Evolutionary conservation across 2,113 vertebrate species (phyloP), one percentile per base, ranked within the genome.

Genomic region (Odocoileus hemionus): DNA sequence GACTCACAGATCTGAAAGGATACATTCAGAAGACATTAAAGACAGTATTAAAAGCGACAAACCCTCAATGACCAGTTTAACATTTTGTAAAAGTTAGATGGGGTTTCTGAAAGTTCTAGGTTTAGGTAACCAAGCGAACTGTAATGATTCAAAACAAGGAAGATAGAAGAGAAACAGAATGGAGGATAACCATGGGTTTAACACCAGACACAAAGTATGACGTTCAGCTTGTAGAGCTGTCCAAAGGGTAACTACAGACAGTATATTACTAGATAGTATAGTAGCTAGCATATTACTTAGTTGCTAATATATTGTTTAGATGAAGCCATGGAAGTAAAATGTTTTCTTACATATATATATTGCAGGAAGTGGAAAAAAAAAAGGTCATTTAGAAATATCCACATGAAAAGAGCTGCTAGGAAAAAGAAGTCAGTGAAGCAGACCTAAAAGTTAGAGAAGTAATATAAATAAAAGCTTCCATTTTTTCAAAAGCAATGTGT

Each of bases 121-220:
- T 64, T 93, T 93, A 94, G 52, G 36, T 67, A 93, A 91, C 17
- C 25, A 97, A 94, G 50, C 43, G 4, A 17, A 91, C 21, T 36
- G 89, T 55, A 23, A 95, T 80, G 33, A 39, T 30, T 88, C 33
- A 84, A 91, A 17, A 61, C 39, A 91, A 52, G 25, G 33, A 86
- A 80, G 26, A 93, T 9, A 79, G 43, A 57, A 67, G 33, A 86
- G 21, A 94, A 84, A 95, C 58, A 88, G 91, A 91, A 89, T 57
- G 57, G 25, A 58, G 16, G 13, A 67, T 9, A 87, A 97, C 45
- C 70, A 60, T 52, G 28, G 79, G 45, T 60, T 90, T 47, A 86
- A 67, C 28, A 23, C 2, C 74, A 39, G 14, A 80, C 54, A 74
- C 15, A 94, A 83, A 57, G 33, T 88, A 30, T 95, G 52, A 33